A percentile compares a stretch with the other conserved stretches of the same genome.
Conservation (phyloP, 53 echinoderm and acorn worm genomes). For the Arbacia lixula region DNA sequence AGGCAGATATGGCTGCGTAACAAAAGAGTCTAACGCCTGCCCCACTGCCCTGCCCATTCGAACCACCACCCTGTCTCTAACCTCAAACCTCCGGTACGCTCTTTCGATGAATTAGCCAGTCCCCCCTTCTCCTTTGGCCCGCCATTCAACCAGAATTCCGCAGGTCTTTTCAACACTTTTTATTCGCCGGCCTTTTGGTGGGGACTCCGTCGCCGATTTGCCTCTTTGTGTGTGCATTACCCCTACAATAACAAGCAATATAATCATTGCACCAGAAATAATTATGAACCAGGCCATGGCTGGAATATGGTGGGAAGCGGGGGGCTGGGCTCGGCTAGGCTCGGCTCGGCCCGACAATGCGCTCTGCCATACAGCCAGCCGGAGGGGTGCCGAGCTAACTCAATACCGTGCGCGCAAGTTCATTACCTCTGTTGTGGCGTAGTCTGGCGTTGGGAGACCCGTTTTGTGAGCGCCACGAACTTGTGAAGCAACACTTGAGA, state of each 20-base stretch:
- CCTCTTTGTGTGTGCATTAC: constrained; percentile 46
- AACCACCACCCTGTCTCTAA: too few relatives aligned
- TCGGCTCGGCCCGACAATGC: constrained; percentile 28
- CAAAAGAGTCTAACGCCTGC: too few relatives aligned
- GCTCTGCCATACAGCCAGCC: constrained; percentile 20
- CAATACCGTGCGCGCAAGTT: constrained; percentile 53
- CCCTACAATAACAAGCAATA: constrained; percentile 55
- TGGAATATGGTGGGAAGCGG: constrained; percentile 49
- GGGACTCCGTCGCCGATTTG: constrained; percentile 46
- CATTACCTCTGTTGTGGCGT: constrained; percentile 25
- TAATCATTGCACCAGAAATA: constrained; percentile 58
- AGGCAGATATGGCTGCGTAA: too few relatives aligned
- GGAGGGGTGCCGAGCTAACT: constrained; percentile 36
- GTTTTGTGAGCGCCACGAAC: too few relatives aligned
- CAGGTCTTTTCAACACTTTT: constrained; percentile 19
- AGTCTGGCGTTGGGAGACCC: constrained; percentile 13
- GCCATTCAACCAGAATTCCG: constrained; percentile 52
- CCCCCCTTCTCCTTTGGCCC: constrained; percentile 18
- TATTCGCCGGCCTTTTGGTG: background rate
- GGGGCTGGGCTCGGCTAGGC: background rate
- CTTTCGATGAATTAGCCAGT: constrained; percentile 13
- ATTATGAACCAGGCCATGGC: constrained; percentile 39
- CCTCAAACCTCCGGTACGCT: constrained; percentile 33
- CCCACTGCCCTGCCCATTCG: too few relatives aligned
- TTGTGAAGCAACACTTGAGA: too few relatives aligned